A percentile compares a stretch with the other conserved stretches of the same genome.
These are phyloP conservation scores for Atrichornis clamosus DNA, from an alignment of 2,113 vertebrate species.

Conservation along the genomic window DNA sequence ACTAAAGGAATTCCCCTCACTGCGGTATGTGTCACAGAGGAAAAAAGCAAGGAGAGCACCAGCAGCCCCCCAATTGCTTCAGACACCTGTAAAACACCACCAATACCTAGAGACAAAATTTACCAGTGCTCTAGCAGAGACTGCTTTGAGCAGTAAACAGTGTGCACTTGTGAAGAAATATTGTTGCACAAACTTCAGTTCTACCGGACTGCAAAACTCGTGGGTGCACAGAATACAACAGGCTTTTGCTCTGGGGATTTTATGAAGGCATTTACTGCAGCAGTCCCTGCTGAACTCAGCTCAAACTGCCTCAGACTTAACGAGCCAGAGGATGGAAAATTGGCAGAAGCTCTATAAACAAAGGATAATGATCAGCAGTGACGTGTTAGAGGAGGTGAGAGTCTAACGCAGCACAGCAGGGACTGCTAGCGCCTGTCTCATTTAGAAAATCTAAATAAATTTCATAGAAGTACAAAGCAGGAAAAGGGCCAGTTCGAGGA, in stretches of 20 bases:
- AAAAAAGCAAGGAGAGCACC: not conserved
- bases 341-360: not conserved
- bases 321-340: not conserved
- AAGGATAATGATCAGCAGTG: not conserved
- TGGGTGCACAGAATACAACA: rapidly evolving
- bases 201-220: not conserved
- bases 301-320: not conserved
- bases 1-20: not conserved
- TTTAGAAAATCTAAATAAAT: not conserved
- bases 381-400: not conserved
- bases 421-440: not conserved
- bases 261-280: not conserved
- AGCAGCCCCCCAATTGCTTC: not conserved
- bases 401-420: not conserved
- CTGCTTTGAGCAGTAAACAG: not conserved
- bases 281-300: not conserved
- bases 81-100: not conserved
- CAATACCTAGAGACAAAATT: not conserved
- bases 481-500: not conserved
- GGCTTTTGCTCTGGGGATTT: not conserved
- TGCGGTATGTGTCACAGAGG: not conserved
- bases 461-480: not conserved
- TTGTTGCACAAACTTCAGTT: not conserved
- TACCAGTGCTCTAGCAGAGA: not conserved
- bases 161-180: not conserved